Base-by-base conservation (phyloP, 2,888 invertebrate species). In the Schrankia costaestrigalis region DNA sequence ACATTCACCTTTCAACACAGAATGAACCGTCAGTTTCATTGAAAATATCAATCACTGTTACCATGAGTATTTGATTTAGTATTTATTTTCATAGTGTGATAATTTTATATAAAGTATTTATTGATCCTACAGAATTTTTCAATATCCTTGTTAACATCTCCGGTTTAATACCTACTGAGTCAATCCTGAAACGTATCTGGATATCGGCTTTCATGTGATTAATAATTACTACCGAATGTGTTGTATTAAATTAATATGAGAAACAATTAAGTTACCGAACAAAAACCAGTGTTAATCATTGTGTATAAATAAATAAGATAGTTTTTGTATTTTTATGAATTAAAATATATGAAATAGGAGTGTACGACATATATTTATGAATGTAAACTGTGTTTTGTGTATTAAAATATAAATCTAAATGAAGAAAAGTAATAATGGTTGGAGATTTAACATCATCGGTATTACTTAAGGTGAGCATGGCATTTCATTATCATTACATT, bases 121-220 rank as follows among this genome's bases (percentile, higher is more conserved):
- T 41, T 47, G 11, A n/a, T n/a, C n/a, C n/a, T n/a, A n/a, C n/a
- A n/a, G n/a, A n/a, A n/a, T n/a, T n/a, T n/a, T n/a, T n/a, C n/a
- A n/a, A n/a, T n/a, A n/a, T n/a, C n/a, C n/a, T n/a, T n/a, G n/a
- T n/a, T n/a, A n/a, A n/a, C n/a, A n/a, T n/a, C n/a, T n/a, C n/a
- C n/a, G n/a, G n/a, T n/a, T n/a, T n/a, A n/a, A n/a, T n/a, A n/a
- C n/a, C n/a, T n/a, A n/a, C n/a, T n/a, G n/a, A n/a, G n/a, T n/a
- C n/a, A n/a, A 56, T 46, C 58, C 64, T 59, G 61, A 56, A 59
- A 63, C 56, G 50, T 63, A 62, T 65, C 63, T 60, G 63, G 63
- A 59, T 65, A 64, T 62, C 67, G 54, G 52, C 53, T 66, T 63
- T 66, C 62, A 60, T 63, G 64, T 65, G 64, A 69, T 67, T 70